Evolutionary conservation across 1,140 invertebrate genomes (phyloP), one percentile per base, ranked within the genome.

Genomic region (Orchesella cincta): DNA sequence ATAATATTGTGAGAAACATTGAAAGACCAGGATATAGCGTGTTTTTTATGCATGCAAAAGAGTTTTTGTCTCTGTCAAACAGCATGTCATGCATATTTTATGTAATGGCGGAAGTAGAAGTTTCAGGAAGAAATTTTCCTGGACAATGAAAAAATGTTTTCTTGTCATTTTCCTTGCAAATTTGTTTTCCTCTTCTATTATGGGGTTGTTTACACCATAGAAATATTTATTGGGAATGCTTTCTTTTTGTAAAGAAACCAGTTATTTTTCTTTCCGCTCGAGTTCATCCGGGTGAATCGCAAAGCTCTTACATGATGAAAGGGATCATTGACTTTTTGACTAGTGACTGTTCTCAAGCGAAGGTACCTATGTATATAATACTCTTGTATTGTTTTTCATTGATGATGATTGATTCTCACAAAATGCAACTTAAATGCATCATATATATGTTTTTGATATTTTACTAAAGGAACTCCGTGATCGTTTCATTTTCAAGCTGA

Each of bases 261-360:
- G 92, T 92, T 0, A 90, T 97, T 74, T 92, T 98, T 33, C 90
- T 98, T 76, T 94, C 94, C 31, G 93, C 93, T 0, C 88, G 96
- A 78, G 96, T 98, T 23, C 96, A 98, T 88, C 96, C 96, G n/a
- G 95, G 95, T 8, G 96, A 98, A 86, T 94, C 93, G 29, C 97
- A 96, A 54, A 91, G 95, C 0, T 97, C 94, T 1, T 98, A 94
- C 94, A 95, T 96, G 88, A 97, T 98, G 95, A 96, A 97, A 88
- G 96, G 95, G 64, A 90, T 94, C 74, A 92, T 97, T 86, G 94
- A 97, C 84, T 97, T 93, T 85, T 87, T 98, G 52, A 93, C 95
- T 1, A 92, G 94, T 51, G 82, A 85, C 70, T 84, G 84, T 57
- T 79, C 84, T 34, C 79, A 83, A 70, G 88, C 88, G 16, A 81